A percentile compares a stretch with the other conserved stretches of the same genome.
These are phyloP conservation scores for Loripinus fragilis DNA, from an alignment of 2,888 invertebrate species.

Conservation along the genomic window DNA sequence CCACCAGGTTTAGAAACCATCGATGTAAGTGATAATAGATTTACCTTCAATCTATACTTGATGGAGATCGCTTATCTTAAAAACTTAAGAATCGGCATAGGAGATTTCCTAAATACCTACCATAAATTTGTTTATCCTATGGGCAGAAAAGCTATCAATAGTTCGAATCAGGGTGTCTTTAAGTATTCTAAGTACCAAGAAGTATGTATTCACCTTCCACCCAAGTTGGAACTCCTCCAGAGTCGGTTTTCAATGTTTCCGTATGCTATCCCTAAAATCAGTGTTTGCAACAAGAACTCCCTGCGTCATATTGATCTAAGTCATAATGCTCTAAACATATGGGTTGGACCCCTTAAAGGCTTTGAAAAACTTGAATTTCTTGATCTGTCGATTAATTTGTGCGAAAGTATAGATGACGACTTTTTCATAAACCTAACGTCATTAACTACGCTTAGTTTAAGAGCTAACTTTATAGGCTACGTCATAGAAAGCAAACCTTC, in stretches of 20 bases:
- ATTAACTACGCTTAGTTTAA: slow-evolving; percentile 26
- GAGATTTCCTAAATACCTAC: slow-evolving; percentile 14
- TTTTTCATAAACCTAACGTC: slow-evolving; percentile 16
- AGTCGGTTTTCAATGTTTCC: neutral
- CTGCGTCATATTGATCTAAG: neutral
- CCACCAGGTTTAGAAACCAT: slow-evolving; percentile 33
- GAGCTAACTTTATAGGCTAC: slow-evolving; percentile 37
- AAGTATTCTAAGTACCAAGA: neutral
- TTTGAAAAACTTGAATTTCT: slow-evolving; percentile 28
- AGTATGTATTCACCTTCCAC: neutral
- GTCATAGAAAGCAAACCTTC: neutral
- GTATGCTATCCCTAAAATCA: neutral
- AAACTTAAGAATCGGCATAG: slow-evolving; percentile 1
- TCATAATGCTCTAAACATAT: neutral
- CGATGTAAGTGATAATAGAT: slow-evolving; percentile 37
- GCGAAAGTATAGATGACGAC: slow-evolving; percentile 3
- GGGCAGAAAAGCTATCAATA: neutral
- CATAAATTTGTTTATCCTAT: slow-evolving; percentile 15
- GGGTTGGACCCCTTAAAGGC: slow-evolving; percentile 30
- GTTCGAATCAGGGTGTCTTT: neutral
- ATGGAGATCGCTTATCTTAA: slow-evolving; percentile 21
- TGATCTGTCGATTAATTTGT: slow-evolving; percentile 39
- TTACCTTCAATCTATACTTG: slow-evolving; percentile 42
- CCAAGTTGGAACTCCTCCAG: neutral
- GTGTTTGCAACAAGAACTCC: neutral